Evolutionary conservation across 2,113 vertebrate genomes (phyloP).

Genomic region (Delphinapterus leucas): DNA sequence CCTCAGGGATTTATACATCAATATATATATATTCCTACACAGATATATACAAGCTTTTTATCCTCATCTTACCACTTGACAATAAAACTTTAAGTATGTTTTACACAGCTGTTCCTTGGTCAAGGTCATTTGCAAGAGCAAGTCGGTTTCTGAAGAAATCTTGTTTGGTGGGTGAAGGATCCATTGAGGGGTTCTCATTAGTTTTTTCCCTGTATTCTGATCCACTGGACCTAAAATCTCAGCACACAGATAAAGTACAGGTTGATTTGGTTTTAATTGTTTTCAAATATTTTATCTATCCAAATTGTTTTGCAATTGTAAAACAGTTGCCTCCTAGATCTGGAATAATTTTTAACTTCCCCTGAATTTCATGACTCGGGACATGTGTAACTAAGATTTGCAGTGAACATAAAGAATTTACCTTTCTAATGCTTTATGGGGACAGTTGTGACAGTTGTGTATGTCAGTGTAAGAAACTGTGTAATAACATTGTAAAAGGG

Average conservation of each 20-base stretch:
- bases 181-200: constrained; percentile 84
- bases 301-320: constrained; percentile 71
- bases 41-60: constrained; percentile 70
- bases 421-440: constrained; percentile 40
- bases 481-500: not conserved
- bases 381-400: constrained; percentile 36
- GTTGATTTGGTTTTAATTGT: constrained; percentile 81
- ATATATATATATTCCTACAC: constrained; percentile 63
- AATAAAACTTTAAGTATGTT: constrained; percentile 76
- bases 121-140: constrained; percentile 83
- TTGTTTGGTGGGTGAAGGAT: constrained; percentile 83
- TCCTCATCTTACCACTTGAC: constrained; percentile 75
- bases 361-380: constrained; percentile 49
- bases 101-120: constrained; percentile 91
- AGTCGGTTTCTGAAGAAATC: constrained; percentile 83
- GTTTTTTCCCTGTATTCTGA: constrained; percentile 88
- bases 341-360: constrained; percentile 63
- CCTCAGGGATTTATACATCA: constrained; percentile 68
- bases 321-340: constrained; percentile 67
- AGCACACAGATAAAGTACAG: constrained; percentile 82
- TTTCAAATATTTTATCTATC: constrained; percentile 74
- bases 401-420: constrained; percentile 36
- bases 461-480: constrained; percentile 53
- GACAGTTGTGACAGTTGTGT: constrained; percentile 36
- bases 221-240: constrained; percentile 86